Percentiles rank a stretch among this genome's conserved stretches.
These are phyloP conservation scores for Drosophila ercepeae DNA, from an alignment of 1,140 invertebrate genomes.

Conservation along the genomic window DNA sequence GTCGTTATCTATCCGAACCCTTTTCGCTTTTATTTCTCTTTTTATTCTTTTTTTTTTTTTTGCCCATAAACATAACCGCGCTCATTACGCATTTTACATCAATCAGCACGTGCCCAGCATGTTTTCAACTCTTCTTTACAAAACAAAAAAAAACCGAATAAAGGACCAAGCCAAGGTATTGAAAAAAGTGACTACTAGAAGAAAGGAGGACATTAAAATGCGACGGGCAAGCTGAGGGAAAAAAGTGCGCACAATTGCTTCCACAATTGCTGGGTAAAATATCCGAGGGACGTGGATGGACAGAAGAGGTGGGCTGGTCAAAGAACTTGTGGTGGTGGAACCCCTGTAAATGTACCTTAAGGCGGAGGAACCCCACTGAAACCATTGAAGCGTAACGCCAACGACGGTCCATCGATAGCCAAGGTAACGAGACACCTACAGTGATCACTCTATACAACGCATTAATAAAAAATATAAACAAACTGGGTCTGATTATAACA, in stretches of 20 bases:
- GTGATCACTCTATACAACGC: slow-evolving; percentile 4
- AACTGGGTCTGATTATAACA: not conserved
- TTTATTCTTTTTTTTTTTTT: slow-evolving; percentile 1
- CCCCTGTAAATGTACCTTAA: not conserved
- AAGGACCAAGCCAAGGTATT: slow-evolving; percentile 2
- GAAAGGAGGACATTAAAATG: slow-evolving; percentile 60
- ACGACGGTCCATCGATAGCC: slow-evolving; percentile 14
- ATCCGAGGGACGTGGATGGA: slow-evolving; percentile 44
- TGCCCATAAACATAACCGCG: slow-evolving; percentile 63
- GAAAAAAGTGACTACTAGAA: slow-evolving; percentile 6
- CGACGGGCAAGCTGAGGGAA: slow-evolving; percentile 33
- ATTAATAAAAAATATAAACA: not conserved
- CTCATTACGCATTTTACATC: slow-evolving; percentile 80
- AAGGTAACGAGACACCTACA: slow-evolving; percentile 32
- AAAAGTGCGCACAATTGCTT: slow-evolving; percentile 70
- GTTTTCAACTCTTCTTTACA: slow-evolving; percentile 59
- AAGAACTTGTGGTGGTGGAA: slow-evolving; percentile 1
- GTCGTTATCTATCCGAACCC: slow-evolving; percentile 58
- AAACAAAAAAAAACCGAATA: slow-evolving; percentile 27
- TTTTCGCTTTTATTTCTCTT: slow-evolving; percentile 4
- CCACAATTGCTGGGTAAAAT: slow-evolving; percentile 62
- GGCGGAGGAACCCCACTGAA: slow-evolving; percentile 9
- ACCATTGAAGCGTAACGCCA: slow-evolving; percentile 25
- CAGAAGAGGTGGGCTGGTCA: slow-evolving; percentile 10
- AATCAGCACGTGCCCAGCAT: slow-evolving; percentile 80